Percentiles rank a stretch among this genome's conserved stretches.
These are phyloP conservation scores for Caenorhabditis panamensis DNA, from an alignment of 2,888 invertebrate species.

Conservation along the genomic window DNA sequence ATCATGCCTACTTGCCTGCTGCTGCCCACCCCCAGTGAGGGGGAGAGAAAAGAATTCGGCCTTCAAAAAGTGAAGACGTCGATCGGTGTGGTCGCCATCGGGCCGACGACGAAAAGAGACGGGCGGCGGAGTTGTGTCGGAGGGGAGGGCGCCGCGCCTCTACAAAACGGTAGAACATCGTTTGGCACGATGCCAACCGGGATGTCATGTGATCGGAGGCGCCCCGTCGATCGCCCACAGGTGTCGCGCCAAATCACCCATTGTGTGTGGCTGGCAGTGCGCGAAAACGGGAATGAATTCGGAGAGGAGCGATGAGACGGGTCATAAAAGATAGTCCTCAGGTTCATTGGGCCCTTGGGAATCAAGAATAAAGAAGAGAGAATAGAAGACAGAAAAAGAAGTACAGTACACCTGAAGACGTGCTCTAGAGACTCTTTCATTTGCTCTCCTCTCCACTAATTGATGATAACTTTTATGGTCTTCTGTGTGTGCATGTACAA, in stretches of 20 bases:
- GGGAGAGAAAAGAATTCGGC: constrained; percentile 37
- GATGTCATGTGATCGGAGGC: constrained; percentile 41
- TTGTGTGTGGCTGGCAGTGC: constrained; percentile 35
- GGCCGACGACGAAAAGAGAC: constrained; percentile 21
- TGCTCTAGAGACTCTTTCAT: constrained; percentile 10
- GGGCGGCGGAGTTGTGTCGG: constrained; percentile 11
- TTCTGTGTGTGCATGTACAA: constrained; percentile 39
- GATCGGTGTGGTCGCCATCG: neutral
- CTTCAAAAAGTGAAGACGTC: constrained; percentile 58
- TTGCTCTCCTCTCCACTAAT: constrained; percentile 19
- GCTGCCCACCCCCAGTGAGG: constrained; percentile 44
- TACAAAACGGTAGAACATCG: constrained; percentile 54
- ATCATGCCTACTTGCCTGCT: constrained; percentile 25
- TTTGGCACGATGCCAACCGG: constrained; percentile 52
- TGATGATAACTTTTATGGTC: constrained; percentile 61
- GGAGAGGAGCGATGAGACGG: constrained; percentile 19
- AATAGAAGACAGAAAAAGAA: constrained; percentile 7
- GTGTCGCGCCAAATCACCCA: constrained; percentile 54
- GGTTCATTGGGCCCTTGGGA: no score
- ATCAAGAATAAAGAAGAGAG: no score
- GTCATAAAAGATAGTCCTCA: no score
- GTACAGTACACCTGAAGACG: neutral
- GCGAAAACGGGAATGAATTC: constrained; percentile 43
- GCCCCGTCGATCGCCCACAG: constrained; percentile 12
- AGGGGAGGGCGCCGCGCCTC: constrained; percentile 13